Base-by-base conservation (phyloP, 1,140 invertebrate species). In the Drosophila sechellia region DNA sequence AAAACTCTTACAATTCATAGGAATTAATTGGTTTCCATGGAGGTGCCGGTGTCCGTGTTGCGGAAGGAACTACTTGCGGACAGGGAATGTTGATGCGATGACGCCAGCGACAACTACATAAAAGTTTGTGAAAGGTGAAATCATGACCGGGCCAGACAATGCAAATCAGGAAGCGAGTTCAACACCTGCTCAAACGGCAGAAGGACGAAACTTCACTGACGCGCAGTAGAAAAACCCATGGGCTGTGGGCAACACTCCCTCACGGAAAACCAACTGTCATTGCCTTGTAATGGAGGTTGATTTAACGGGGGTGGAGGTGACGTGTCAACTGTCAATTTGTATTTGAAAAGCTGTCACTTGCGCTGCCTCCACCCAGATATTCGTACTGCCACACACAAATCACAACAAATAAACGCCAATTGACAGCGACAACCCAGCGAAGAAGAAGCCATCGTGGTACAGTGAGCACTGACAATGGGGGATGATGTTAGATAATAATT, bases 301-400 rank as follows among this genome's bases (percentile, higher is more conserved):
- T 22, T 48, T 10, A 11, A 17, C 17, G 64, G n/a, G n/a, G 27
- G 64, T 52, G 35, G 31, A 17, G 49, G 45, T 79, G 59, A 75
- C 84, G 79, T 84, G 83, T 87, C 84, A 84, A 74, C 83, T 87
- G 84, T 89, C 84, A 87, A 87, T 87, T 87, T 89, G 68, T 69
- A 60, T 76, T 84, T 79, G 81, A 86, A 81, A 81, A 81, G 73
- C 56, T 57, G 73, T 69, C 74, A 66, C 63, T 75, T 53, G 25
- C 45, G 15, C 73, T 34, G 6, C 31, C 25, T 27, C 46, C 56
- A 48, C 53, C 56, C 48, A 48, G 52, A 50, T 46, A 68, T 65
- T 48, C 71, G n/a, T 35, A 56, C 66, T 50, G 40, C 57, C 31
- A 49, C 77, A 64, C 66, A 77, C 79, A 84, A 87, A 87, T 87